Conservation (phyloP, 2,113 vertebrate genomes). For the Australoheros scitulus region DNA sequence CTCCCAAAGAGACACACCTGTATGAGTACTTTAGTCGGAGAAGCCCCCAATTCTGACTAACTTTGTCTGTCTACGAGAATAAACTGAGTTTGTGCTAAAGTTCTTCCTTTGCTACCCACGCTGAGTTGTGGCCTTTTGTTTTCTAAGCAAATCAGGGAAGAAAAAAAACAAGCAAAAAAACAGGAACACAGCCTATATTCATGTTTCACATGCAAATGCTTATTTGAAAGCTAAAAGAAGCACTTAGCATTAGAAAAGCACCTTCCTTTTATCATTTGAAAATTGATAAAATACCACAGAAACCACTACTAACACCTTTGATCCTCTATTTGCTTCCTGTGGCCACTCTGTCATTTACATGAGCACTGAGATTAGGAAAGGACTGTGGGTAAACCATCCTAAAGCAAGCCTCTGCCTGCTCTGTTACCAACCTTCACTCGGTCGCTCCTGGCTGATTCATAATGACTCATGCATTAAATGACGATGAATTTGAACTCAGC, state of each 20-base stretch:
- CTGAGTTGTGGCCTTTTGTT: slow-evolving; percentile 17
- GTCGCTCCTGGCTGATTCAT: slow-evolving; percentile 57
- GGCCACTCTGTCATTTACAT: slow-evolving; percentile 8
- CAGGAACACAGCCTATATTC: slow-evolving; percentile 36
- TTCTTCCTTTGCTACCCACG: no score
- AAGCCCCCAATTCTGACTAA: not conserved
- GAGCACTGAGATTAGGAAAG: not conserved
- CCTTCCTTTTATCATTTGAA: slow-evolving; percentile 3
- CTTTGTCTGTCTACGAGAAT: not conserved
- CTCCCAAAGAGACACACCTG: slow-evolving; percentile 40
- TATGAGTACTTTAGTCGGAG: slow-evolving; percentile 16
- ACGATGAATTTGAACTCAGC: slow-evolving; percentile 3
- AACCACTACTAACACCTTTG: not conserved
- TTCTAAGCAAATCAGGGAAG: slow-evolving; percentile 64
- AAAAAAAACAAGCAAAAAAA: slow-evolving; percentile 10
- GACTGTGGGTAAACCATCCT: slow-evolving; percentile 16
- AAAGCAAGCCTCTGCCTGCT: slow-evolving; percentile 58
- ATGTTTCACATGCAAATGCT: slow-evolving; percentile 58
- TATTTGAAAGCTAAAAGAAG: not conserved
- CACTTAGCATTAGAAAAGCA: not conserved
- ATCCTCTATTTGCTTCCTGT: not conserved
- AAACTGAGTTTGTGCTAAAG: not conserved
- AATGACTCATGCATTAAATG: slow-evolving; percentile 56
- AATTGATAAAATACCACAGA: not conserved
- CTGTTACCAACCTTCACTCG: not conserved